Base-by-base conservation (phyloP, 2,888 invertebrate genomes). In the Craniophora ligustri region DNA sequence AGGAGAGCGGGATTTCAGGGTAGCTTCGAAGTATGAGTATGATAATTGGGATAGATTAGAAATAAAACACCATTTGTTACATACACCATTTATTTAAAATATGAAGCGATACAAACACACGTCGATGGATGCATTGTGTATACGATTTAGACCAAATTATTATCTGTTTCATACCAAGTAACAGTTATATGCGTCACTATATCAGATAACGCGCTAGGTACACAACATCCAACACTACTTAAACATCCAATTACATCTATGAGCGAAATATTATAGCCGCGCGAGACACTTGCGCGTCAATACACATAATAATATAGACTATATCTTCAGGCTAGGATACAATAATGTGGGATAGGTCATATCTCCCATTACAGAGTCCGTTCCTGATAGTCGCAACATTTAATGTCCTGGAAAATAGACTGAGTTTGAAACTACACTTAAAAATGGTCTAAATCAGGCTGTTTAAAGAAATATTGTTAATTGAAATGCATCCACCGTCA, bases 41-140 rank as follows among this genome's bases (percentile, higher is more conserved):
- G 26, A 4, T 26, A 26, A 26, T n/a, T n/a, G 35, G 14, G 10
- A 11, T n/a, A 5, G 26, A 5, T 32, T 23, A 6, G 75, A 76
- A 71, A 61, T 38, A 55, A 72, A 65, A 63, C 60, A 54, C 5
- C 14, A 57, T 18, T 21, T 68, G 55, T 70, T 75, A 84, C 87
- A 87, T 87, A 89, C 88, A 90, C 89, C 89, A 84, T 89, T 90
- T 91, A 91, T 87, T 86, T 83, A 77, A 79, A 26, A 84, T 80
- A 87, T 84, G 82, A 89, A 89, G 88, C 86, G 78, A 85, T 76
- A 86, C 88, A 88, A 60, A 62, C 81, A 84, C 68, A 83, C 77
- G 50, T 49, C 76, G 76, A 79, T 75, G 82, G 85, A 85, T 78
- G 81, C 80, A 80, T 71, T 63, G 47, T 56, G 50, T 46, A 26